phyloP scores from a whole-genome alignment of 1,140 invertebrate genomes.

The Ladona fulva region DNA sequence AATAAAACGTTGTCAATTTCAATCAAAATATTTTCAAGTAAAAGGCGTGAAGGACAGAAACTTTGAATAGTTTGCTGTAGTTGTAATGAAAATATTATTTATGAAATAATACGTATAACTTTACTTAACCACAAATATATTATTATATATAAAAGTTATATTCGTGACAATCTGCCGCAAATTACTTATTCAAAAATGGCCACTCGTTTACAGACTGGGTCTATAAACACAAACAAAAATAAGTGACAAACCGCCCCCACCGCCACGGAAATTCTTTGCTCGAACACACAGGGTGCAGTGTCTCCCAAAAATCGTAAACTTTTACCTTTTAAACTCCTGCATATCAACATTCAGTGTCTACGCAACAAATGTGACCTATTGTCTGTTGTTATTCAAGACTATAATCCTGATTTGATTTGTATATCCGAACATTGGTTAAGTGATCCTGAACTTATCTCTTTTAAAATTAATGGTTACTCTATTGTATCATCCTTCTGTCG shows the following conservation, averaged over 20 bases:
- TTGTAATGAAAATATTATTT: too few relatives aligned
- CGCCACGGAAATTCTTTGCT: background rate
- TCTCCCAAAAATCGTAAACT: background rate
- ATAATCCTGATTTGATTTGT: background rate
- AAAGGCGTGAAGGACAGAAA: too few relatives aligned
- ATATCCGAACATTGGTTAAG: background rate
- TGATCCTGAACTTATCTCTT: background rate
- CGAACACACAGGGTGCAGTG: background rate
- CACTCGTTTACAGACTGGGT: too few relatives aligned
- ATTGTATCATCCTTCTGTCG: background rate
- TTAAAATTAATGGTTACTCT: background rate
- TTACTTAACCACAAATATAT: too few relatives aligned
- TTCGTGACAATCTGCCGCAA: too few relatives aligned
- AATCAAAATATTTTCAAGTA: too few relatives aligned
- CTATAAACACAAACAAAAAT: background rate
- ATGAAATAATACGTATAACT: too few relatives aligned
- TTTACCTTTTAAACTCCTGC: background rate
- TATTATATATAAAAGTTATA: too few relatives aligned
- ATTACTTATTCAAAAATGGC: too few relatives aligned
- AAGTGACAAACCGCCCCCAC: background rate
- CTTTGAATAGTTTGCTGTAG: too few relatives aligned
- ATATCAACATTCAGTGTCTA: background rate
- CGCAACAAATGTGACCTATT: background rate
- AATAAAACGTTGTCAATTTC: too few relatives aligned
- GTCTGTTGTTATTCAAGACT: background rate